These are phyloP conservation scores for Hesperophylax magnus DNA, from an alignment of 1,140 invertebrate species.

Conservation along the genomic window DNA sequence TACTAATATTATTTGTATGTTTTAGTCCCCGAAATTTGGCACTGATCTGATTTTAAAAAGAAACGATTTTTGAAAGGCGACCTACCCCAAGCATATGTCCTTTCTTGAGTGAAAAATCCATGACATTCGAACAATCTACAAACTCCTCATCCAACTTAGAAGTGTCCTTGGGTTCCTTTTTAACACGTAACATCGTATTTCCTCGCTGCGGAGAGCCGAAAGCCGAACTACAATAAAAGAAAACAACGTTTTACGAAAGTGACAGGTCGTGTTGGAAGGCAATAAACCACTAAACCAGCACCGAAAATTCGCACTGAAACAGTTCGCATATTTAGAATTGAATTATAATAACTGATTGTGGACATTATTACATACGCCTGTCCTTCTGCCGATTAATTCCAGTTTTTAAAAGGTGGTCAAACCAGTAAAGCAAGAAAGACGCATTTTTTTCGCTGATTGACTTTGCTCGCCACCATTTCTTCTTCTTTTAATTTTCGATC, in stretches of 20 bases:
- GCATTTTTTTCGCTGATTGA: constrained; percentile 7
- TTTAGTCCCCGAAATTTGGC: background rate
- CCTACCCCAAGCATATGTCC: background rate
- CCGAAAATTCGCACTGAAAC: background rate
- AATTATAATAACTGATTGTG: background rate
- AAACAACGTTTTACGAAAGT: background rate
- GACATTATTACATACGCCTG: constrained; percentile 7
- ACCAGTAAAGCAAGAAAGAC: constrained; percentile 19
- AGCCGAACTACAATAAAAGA: background rate
- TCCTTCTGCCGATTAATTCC: constrained; percentile 16
- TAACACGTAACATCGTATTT: constrained; percentile 6
- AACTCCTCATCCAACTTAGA: background rate
- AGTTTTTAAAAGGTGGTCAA: constrained; percentile 26
- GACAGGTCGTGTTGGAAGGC: background rate
- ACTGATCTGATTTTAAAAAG: background rate
- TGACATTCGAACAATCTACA: background rate
- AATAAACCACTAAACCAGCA: background rate
- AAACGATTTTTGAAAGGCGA: background rate
- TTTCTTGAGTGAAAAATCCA: background rate
- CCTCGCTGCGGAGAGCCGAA: background rate
- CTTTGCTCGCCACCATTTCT: background rate
- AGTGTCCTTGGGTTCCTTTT: background rate
- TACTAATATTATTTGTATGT: background rate
- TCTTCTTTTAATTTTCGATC: constrained; percentile 11
- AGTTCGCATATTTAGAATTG: background rate